phyloP scores from a whole-genome alignment of 2,113 vertebrate genomes.

The Zosterops pallidus region DNA sequence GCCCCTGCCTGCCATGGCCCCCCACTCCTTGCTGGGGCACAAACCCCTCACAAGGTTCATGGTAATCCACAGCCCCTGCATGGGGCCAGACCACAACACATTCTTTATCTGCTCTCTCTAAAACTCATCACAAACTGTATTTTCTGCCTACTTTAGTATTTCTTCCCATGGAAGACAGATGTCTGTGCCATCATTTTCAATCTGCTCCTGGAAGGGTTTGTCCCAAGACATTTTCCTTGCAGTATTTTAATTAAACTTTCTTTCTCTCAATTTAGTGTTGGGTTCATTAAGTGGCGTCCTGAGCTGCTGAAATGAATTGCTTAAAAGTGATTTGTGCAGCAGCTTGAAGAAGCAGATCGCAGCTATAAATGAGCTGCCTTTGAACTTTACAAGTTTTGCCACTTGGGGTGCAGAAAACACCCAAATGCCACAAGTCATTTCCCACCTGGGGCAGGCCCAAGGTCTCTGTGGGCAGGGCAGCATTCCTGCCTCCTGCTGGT shows the following conservation, averaged over 20 bases:
- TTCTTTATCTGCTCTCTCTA: not conserved
- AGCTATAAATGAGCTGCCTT: not conserved
- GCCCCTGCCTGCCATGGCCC: accelerated
- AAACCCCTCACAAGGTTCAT: accelerated
- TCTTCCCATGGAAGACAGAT: not conserved
- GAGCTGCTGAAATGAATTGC: slow-evolving; percentile 9
- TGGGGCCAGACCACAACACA: accelerated
- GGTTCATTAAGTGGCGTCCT: not conserved
- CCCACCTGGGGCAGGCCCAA: too few species aligned
- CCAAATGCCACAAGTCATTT: not conserved
- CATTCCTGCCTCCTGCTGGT: not conserved
- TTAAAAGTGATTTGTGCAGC: slow-evolving; percentile 1
- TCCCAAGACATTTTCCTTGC: slow-evolving; percentile 13
- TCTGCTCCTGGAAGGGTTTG: not conserved
- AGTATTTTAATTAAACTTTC: slow-evolving; percentile 44
- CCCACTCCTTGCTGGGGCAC: not conserved
- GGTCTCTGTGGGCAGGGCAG: not conserved
- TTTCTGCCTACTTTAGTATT: not conserved
- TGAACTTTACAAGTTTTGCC: not conserved
- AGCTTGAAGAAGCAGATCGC: not conserved
- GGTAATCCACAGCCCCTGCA: not conserved
- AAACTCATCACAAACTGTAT: not conserved
- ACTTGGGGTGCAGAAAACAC: not conserved
- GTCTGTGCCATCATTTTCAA: not conserved
- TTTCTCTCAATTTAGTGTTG: not conserved